These are phyloP conservation scores for Cuculus canorus DNA, from an alignment of 2,797 vertebrate species.

Conservation along the genomic window DNA sequence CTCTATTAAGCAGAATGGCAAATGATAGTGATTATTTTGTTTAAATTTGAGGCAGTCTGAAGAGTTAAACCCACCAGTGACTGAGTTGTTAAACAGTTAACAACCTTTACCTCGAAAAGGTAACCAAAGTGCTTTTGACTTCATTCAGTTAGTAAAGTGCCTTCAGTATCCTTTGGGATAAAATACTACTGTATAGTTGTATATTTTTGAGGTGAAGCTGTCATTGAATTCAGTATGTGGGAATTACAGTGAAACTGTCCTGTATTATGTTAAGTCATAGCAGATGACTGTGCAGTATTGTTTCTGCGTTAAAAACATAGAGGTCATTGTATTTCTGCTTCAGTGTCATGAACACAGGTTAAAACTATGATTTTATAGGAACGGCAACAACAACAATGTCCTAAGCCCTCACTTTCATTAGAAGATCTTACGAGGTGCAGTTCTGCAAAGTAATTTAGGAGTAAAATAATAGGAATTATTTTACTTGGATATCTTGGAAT, in stretches of 20 bases:
- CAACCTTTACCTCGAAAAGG: background rate
- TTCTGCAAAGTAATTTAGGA: background rate
- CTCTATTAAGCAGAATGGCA: background rate
- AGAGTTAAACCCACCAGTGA: background rate
- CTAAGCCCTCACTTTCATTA: background rate
- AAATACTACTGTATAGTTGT: background rate
- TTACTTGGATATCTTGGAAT: too few species aligned
- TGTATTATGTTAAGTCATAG: background rate
- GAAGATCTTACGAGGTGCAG: background rate
- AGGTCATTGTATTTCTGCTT: background rate
- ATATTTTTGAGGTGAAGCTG: background rate
- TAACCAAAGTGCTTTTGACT: background rate
- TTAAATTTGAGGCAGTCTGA: background rate
- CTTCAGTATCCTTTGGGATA: background rate
- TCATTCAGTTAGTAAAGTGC: background rate
- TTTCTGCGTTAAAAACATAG: background rate
- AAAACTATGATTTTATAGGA: background rate
- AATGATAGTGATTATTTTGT: background rate
- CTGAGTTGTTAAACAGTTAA: background rate
- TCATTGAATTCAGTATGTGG: background rate
- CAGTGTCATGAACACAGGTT: background rate
- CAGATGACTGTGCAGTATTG: background rate
- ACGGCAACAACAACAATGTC: background rate
- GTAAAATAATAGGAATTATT: background rate
- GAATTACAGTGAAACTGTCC: background rate